Evolutionary conservation across 2,113 vertebrate genomes (phyloP), one percentile per base, ranked within the genome.

Genomic region (Corydoras maculifer): DNA sequence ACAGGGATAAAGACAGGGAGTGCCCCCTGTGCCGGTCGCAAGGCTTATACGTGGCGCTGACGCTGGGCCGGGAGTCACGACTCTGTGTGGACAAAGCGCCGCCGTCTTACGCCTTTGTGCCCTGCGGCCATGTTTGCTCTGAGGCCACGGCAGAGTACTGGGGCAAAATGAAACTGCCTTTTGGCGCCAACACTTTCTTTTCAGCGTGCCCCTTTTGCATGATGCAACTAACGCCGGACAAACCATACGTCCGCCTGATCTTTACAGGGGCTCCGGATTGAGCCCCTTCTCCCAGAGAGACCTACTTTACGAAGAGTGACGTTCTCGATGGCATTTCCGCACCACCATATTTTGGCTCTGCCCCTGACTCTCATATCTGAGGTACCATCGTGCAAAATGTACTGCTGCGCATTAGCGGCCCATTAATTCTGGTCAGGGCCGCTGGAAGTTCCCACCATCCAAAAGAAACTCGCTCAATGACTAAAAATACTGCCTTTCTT

Each of bases 131-230:
- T 1, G 94, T 98, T 63, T 95, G 95, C 82, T 98, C 96, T 0
- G 93, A 95, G 88, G 92, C 93, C 87, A 98, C 96, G 25, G 89
- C 91, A 8, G 86, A 86, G 2, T 97, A 92, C 80, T 98, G 96
- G 96, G 92, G 93, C 67, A 93, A 93, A 79, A 93, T 94, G 74
- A 91, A 87, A 0, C 91, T 97, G 71, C 95, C 94, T 5, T 93
- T 94, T 0, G 95, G 94, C 74, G 94, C 93, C 15, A 93, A 95
- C 73, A 90, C 94, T 73, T 93, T 98, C 60, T 93, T 95, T 2
- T 89, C 93, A 29, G 91, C 94, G 75, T 98, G 96, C 77, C 96
- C 96, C 0, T 98, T 98, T 86, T 98, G 96, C 11, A 88, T 94
- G 1, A 91, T 90, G 85, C 93, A 93, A 77, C 90, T 98, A 82